Percentiles rank a stretch among this genome's conserved stretches.
Evolutionary conservation across 2,797 vertebrate species (phyloP).

Genomic region (Onychomys leucogaster): DNA sequence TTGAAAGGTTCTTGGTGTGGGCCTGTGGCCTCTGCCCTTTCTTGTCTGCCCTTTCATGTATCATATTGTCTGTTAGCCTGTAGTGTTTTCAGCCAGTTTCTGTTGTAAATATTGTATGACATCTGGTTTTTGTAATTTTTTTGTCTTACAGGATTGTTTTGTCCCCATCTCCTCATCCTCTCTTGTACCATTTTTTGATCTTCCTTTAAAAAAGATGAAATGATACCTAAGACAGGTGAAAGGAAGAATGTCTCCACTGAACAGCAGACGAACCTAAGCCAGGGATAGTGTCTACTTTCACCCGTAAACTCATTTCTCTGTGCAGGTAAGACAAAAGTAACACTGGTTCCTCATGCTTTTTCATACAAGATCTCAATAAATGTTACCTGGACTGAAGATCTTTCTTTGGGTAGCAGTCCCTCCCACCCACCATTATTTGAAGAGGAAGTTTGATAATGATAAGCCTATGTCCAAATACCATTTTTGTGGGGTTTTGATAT

Average conservation of each 20-base stretch:
- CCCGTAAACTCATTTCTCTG: not conserved
- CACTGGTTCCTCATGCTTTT: not conserved
- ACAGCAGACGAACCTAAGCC: constrained; percentile 6
- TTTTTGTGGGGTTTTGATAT: not conserved
- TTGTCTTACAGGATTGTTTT: constrained; percentile 64
- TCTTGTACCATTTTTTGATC: not conserved
- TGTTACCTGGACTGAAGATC: not conserved
- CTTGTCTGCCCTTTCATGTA: too few species aligned
- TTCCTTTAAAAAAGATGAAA: not conserved
- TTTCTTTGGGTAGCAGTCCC: not conserved
- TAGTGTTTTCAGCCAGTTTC: constrained; percentile 54
- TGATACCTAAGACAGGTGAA: not conserved
- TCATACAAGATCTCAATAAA: not conserved
- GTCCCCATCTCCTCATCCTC: not conserved
- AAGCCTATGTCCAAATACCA: not conserved
- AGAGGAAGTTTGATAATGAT: not conserved
- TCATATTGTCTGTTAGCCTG: constrained; percentile 13
- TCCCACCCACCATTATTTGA: not conserved
- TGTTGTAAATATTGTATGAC: constrained; percentile 62
- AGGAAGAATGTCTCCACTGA: not conserved
- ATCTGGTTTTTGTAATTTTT: constrained; percentile 31
- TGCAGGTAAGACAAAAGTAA: not conserved
- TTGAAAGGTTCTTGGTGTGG: constrained; percentile 98
- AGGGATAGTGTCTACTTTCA: not conserved
- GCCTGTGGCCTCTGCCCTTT: not conserved